Conservation (phyloP, 2,888 invertebrate genomes). For the Caenorhabditis japonica region DNA sequence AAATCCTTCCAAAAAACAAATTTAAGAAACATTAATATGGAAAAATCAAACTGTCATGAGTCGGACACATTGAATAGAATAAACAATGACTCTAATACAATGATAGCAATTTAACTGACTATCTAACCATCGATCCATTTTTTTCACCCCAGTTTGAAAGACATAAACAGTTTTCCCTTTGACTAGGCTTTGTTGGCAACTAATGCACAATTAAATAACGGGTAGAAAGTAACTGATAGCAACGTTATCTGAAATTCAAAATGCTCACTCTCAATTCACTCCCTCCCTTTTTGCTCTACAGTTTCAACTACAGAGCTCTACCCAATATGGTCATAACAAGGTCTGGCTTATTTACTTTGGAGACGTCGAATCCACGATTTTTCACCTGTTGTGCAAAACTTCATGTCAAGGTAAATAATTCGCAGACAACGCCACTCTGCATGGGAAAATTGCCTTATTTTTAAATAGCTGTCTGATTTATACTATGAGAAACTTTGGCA, state of each 20-base stretch:
- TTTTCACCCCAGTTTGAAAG: constrained; percentile 13
- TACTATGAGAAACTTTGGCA: too few species aligned
- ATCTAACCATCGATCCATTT: constrained; percentile 8
- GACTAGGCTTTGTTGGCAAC: background rate
- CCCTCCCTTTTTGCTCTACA: constrained; percentile 36
- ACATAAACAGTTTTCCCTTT: constrained; percentile 13
- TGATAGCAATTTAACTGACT: constrained; percentile 5
- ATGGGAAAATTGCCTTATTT: too few species aligned
- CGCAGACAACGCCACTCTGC: background rate
- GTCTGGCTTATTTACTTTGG: constrained; percentile 49
- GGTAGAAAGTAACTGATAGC: constrained; percentile 25
- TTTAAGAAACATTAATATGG: too few species aligned
- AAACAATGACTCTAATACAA: constrained; percentile 14
- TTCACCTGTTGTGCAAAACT: constrained; percentile 49
- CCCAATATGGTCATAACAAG: constrained; percentile 41
- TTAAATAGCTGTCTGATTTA: too few species aligned
- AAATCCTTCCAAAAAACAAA: too few species aligned
- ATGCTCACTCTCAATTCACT: constrained; percentile 46
- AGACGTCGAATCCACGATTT: constrained; percentile 53
- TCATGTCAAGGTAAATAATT: constrained; percentile 54
- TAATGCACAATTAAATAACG: too few species aligned
- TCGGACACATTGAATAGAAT: background rate
- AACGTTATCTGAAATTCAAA: constrained; percentile 16
- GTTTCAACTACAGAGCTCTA: constrained; percentile 19
- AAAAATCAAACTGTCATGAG: too few species aligned